A percentile compares a stretch with the other conserved stretches of the same genome.
phyloP scores from a whole-genome alignment of 2,797 vertebrate genomes.

The Bryconaethiops microstoma region DNA sequence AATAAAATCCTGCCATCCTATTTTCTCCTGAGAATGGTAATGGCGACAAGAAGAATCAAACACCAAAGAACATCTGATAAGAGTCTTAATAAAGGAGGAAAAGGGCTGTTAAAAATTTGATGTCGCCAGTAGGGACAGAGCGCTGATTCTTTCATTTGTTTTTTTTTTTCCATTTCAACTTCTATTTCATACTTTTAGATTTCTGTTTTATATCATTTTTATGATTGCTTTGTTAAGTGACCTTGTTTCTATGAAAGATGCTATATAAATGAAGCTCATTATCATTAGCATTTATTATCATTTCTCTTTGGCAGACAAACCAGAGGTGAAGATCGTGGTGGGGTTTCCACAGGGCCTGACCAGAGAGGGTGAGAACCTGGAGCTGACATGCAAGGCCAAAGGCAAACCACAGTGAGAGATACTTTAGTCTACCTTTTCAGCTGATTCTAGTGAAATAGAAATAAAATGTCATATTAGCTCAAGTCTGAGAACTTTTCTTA shows the following conservation, averaged over 20 bases:
- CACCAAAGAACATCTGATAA: slow-evolving; percentile 32
- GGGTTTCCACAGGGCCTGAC: slow-evolving; percentile 92
- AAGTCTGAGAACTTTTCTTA: neutral
- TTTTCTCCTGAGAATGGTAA: slow-evolving; percentile 36
- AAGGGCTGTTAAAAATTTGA: slow-evolving; percentile 41
- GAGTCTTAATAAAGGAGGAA: slow-evolving; percentile 8
- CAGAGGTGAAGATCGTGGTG: slow-evolving; percentile 93
- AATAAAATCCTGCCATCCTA: slow-evolving; percentile 26
- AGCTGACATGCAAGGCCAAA: slow-evolving; percentile 89
- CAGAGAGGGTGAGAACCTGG: slow-evolving; percentile 93
- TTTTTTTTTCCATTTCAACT: neutral
- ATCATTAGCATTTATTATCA: neutral
- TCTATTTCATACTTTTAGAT: neutral
- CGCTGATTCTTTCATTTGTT: slow-evolving; percentile 35
- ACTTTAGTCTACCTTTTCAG: neutral
- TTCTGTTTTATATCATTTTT: neutral
- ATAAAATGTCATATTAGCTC: neutral
- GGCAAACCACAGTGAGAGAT: slow-evolving; percentile 97
- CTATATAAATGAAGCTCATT: neutral
- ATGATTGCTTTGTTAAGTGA: neutral
- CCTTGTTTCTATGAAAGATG: neutral
- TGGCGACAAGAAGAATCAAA: slow-evolving; percentile 32
- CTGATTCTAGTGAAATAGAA: neutral
- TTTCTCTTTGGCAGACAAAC: slow-evolving; percentile 86
- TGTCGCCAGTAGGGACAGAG: slow-evolving; percentile 22